A percentile compares a stretch with the other conserved stretches of the same genome.
These are phyloP conservation scores for Papilio glaucus DNA, from an alignment of 1,140 invertebrate genomes.

Conservation along the genomic window DNA sequence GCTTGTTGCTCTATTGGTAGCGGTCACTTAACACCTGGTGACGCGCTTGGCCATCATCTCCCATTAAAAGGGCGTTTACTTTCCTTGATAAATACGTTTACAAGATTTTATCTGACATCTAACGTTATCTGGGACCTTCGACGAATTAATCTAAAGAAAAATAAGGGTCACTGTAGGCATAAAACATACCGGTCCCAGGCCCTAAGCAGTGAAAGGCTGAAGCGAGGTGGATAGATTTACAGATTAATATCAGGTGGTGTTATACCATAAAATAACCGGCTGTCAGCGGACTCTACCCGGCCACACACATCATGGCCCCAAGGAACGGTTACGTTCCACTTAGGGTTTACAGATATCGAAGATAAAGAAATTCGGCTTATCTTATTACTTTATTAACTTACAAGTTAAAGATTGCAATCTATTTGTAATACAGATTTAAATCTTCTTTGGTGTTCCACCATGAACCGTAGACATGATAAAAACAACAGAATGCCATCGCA, in stretches of 20 bases:
- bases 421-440: too few species aligned
- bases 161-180: conserved; percentile 20
- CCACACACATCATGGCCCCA: conserved; percentile 32
- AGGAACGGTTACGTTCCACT: background rate
- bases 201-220: conserved; percentile 7
- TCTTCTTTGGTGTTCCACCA: too few species aligned
- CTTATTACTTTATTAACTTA: too few species aligned
- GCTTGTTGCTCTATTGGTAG: too few species aligned
- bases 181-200: conserved; percentile 16
- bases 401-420: too few species aligned
- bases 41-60: too few species aligned
- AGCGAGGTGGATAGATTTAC: conserved; percentile 29
- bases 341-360: conserved; percentile 24
- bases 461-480: too few species aligned
- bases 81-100: conserved; percentile 9
- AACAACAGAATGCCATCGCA: too few species aligned
- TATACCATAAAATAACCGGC: conserved; percentile 28
- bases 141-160: conserved; percentile 28
- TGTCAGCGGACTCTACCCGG: conserved; percentile 10
- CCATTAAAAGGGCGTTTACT: too few species aligned
- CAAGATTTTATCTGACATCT: conserved; percentile 5
- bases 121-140: conserved; percentile 14
- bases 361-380: background rate
- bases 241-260: conserved; percentile 33
- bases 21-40: too few species aligned